Conservation (phyloP, 2,113 vertebrate species). For the Anser cygnoides region DNA sequence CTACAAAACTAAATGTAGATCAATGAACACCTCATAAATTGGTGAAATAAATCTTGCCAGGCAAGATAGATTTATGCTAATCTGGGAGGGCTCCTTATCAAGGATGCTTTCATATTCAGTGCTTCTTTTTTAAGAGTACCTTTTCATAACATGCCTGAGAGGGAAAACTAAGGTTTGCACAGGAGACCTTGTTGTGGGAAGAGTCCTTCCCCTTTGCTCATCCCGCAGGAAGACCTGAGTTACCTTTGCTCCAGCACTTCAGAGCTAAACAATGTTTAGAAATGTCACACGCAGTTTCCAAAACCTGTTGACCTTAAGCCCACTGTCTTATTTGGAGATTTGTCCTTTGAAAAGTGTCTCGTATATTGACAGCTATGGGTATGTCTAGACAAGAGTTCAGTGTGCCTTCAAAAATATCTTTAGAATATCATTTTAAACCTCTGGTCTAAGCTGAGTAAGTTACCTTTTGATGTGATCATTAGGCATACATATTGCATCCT, state of each 20-base stretch:
- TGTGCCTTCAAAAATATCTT: not conserved
- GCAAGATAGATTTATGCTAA: slow-evolving; percentile 45
- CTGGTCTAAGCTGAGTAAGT: not conserved
- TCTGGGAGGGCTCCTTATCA: not conserved
- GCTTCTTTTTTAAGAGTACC: slow-evolving; percentile 3
- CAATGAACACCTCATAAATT: slow-evolving; percentile 36
- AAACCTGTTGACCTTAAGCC: not conserved
- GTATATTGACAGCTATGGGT: not conserved
- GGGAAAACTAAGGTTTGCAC: not conserved
- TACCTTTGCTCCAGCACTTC: not conserved
- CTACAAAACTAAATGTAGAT: not conserved
- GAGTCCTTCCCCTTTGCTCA: not conserved
- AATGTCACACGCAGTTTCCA: not conserved
- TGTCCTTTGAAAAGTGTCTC: not conserved
- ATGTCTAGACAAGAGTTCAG: not conserved
- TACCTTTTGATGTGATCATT: not conserved
- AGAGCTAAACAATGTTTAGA: not conserved
- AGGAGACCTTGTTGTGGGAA: not conserved
- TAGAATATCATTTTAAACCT: not conserved
- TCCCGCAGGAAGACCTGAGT: not conserved
- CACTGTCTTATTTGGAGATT: not conserved
- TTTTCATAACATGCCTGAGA: slow-evolving; percentile 22
- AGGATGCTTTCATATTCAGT: slow-evolving; percentile 26
- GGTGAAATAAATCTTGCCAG: slow-evolving; percentile 9
- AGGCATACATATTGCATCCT: not conserved